Evolutionary conservation across 2,888 invertebrate species (phyloP).

Genomic region (Pantelozetes paolii): DNA sequence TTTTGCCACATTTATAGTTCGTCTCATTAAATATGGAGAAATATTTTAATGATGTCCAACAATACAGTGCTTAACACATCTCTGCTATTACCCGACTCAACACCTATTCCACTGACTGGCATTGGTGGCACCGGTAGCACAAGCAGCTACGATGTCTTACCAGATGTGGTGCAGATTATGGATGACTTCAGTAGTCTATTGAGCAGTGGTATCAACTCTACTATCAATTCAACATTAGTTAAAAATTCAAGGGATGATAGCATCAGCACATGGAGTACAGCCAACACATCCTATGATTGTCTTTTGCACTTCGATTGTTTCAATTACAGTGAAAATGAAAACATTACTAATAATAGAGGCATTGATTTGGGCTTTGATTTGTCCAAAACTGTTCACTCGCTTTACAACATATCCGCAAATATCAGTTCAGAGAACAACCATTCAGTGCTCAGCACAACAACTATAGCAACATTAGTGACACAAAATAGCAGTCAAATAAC

Average conservation of each 20-base stretch:
- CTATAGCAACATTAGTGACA: not conserved
- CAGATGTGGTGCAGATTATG: not conserved
- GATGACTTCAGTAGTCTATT: not conserved
- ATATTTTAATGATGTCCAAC: constrained; percentile 7
- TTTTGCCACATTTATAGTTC: not conserved
- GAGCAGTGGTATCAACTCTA: too few relatives aligned
- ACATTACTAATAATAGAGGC: not conserved
- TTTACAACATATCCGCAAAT: not conserved
- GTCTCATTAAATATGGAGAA: constrained; percentile 21
- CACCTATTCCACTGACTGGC: not conserved
- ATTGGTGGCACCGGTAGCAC: not conserved
- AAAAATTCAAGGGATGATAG: not conserved
- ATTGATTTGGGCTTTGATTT: too few relatives aligned
- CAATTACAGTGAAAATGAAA: constrained; percentile 1
- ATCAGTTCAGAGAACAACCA: not conserved
- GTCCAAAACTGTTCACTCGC: not conserved
- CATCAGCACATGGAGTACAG: not conserved
- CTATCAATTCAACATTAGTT: too few relatives aligned
- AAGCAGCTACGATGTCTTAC: not conserved
- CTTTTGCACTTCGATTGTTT: not conserved
- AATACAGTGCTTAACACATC: constrained; percentile 16
- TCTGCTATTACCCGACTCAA: not conserved
- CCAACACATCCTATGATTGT: not conserved
- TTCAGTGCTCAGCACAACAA: not conserved
- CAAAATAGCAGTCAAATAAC: not conserved